Evolutionary conservation across 1,140 invertebrate genomes (phyloP), one percentile per base, ranked within the genome.

Genomic region (Drosophila baimaii): DNA sequence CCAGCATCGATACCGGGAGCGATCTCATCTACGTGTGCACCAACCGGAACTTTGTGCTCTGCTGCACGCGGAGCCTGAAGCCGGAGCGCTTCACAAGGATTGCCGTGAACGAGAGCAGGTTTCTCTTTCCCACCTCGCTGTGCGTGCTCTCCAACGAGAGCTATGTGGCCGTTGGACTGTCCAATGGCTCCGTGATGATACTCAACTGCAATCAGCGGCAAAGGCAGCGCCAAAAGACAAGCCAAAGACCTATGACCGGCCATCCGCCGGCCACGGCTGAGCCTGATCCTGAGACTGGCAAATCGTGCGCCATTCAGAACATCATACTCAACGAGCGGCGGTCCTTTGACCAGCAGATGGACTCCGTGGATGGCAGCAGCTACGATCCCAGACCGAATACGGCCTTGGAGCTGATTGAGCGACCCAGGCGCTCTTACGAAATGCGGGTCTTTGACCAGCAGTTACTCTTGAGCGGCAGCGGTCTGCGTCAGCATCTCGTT

Each of bases 291-390:
- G 81, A 88, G 6, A 91, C 77, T 9, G 90, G 88, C 15, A 92
- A 92, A 72, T 92, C 91, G 8, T 92, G 91, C 49, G 91, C 91
- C 51, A 92, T 92, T 43, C 91, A 92, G 62, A 92, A 92, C 35
- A 92, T 92, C 17, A 88, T 92, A 27, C 78, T 90, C 6, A 91
- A 90, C 55, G 90, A 91, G 27, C 79, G 90, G 10, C 78, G 79
- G 37, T 79, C 79, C 15, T 89, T 84, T 27, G 81, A 92, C 17
- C 65, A 84, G 17, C 65, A 77, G 35, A 35, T 72, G 61, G 29
- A 58, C 33, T 13, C 25, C 6, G 13, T 52, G 43, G 64, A 49
- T 6, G 29, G 43, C 41, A 64, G 33, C 17, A 43, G 25, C 47
- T 76, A 55, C 25, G 79, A 79, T n/a, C 21, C 29, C 15, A 65